These are phyloP conservation scores for Mionectes macconnelli DNA, from an alignment of 2,113 vertebrate genomes.

Conservation along the genomic window DNA sequence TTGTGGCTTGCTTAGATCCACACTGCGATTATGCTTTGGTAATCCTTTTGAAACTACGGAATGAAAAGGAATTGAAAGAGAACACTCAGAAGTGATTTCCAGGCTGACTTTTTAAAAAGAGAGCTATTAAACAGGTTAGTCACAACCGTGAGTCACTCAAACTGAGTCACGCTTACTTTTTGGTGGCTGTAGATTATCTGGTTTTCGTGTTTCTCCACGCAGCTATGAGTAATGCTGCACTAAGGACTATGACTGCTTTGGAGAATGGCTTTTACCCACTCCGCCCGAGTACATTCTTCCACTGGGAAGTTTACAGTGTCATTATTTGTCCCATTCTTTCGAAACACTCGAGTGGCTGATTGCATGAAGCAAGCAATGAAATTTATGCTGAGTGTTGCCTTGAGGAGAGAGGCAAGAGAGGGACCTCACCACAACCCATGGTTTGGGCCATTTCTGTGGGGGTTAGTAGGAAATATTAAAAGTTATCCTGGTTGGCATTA, in stretches of 20 bases:
- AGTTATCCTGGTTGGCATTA: background rate
- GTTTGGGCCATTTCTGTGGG: background rate
- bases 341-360: background rate
- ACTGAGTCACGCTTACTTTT: slow-evolving; percentile 22
- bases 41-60: background rate
- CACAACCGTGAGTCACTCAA: slow-evolving; percentile 27
- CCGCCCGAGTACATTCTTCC: background rate
- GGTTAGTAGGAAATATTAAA: background rate
- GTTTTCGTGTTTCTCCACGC: background rate
- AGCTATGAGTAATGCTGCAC: background rate
- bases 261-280: background rate
- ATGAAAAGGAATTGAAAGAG: background rate
- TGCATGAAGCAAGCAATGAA: background rate
- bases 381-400: too few relatives aligned
- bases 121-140: slow-evolving; percentile 40
- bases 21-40: background rate
- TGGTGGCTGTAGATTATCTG: background rate
- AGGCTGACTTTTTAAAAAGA: background rate
- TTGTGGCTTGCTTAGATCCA: background rate
- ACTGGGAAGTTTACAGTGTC: background rate
- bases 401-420: background rate
- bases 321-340: background rate
- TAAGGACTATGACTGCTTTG: background rate
- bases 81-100: background rate
- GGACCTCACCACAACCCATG: background rate